These are phyloP conservation scores for Trypoxylon attenuatum DNA, from an alignment of 2,888 invertebrate genomes.

Conservation along the genomic window DNA sequence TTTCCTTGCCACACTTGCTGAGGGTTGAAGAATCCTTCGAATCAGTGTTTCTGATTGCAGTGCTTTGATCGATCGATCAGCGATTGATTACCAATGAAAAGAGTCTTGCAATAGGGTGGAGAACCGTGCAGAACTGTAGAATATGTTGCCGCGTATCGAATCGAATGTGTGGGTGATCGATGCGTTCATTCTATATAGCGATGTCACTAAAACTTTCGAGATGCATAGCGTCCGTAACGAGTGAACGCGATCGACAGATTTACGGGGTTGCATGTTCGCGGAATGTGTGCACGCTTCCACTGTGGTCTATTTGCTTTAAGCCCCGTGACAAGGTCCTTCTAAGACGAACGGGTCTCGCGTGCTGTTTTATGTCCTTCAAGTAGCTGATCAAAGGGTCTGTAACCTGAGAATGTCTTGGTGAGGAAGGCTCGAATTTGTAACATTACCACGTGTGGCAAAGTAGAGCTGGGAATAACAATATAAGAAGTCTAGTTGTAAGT, in stretches of 20 bases:
- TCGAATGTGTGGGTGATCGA: conserved; percentile 57
- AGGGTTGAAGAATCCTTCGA: conserved; percentile 34
- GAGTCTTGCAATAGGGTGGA: conserved; percentile 21
- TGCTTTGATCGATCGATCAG: conserved; percentile 54
- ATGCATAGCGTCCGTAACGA: conserved; percentile 45
- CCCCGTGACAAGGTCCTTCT: conserved; percentile 2
- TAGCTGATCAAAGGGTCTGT: too few species aligned
- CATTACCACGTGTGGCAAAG: too few species aligned
- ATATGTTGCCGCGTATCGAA: conserved; percentile 10
- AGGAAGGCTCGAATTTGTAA: too few species aligned
- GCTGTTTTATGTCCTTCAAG: too few species aligned
- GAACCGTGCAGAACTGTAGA: conserved; percentile 17
- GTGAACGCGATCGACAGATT: conserved; percentile 48
- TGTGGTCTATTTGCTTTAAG: conserved; percentile 20
- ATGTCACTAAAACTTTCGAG: conserved; percentile 41
- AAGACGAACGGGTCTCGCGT: too few species aligned
- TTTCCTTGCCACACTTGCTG: conserved; percentile 27
- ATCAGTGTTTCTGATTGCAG: conserved; percentile 36
- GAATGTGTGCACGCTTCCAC: conserved; percentile 10
- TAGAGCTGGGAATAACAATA: too few species aligned
- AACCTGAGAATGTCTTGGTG: too few species aligned
- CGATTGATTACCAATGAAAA: conserved; percentile 27
- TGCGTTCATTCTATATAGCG: conserved; percentile 46
- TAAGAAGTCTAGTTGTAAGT: too few species aligned
- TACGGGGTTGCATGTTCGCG: conserved; percentile 34